Percentiles rank a stretch among this genome's conserved stretches.
Evolutionary conservation across 2,888 invertebrate genomes (phyloP).

Genomic region (Antheraea assamensis): DNA sequence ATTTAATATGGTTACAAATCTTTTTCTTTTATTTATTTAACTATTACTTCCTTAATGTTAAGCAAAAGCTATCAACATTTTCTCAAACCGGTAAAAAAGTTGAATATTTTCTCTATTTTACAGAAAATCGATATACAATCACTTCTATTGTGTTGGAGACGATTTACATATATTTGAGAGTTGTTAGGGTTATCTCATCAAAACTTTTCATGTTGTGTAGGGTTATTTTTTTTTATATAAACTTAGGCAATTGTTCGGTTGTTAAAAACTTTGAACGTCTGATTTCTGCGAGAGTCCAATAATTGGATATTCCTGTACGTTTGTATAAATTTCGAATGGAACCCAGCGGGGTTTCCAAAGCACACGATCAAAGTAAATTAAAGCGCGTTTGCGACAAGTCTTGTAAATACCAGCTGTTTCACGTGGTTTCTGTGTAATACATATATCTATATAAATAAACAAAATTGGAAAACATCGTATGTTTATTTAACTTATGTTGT

Average conservation of each 20-base stretch:
- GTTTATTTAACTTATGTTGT: background rate
- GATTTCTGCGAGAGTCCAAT: background rate
- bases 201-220: background rate
- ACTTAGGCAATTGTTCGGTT: background rate
- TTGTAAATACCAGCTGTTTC: conserved; percentile 2
- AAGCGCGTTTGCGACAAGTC: conserved; percentile 19
- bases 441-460: background rate
- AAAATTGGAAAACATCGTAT: background rate
- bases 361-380: conserved; percentile 35
- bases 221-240: background rate
- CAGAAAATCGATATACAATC: background rate
- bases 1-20: too few relatives aligned
- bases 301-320: background rate
- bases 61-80: background rate
- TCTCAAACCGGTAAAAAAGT: background rate
- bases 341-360: conserved; percentile 27
- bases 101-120: background rate
- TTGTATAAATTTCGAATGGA: conserved; percentile 9
- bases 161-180: conserved; percentile 1
- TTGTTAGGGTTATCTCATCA: background rate
- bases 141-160: background rate
- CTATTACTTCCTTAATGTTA: too few relatives aligned
- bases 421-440: conserved; percentile 15
- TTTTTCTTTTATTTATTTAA: too few relatives aligned
- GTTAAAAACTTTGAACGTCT: conserved; percentile 2